Evolutionary conservation across 2,113 vertebrate species (phyloP), one percentile per base, ranked within the genome.

Genomic region (Sus scrofa): DNA sequence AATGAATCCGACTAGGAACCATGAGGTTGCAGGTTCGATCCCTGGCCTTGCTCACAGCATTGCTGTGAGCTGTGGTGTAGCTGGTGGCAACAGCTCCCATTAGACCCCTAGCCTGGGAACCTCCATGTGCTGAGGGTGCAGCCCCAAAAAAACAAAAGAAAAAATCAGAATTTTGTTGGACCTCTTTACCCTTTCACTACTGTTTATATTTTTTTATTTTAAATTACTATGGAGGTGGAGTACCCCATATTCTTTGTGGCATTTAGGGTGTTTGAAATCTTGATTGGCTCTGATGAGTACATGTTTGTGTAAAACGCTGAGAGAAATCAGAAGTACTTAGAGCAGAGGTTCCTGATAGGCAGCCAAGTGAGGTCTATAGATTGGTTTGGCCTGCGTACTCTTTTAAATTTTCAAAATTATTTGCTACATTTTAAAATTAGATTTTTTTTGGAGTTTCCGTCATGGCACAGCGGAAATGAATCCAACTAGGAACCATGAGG

Each of bases 131-230:
- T n/a, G n/a, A n/a, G n/a, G n/a, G n/a, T n/a, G n/a, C n/a, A n/a
- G n/a, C n/a, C n/a, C n/a, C n/a, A n/a, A n/a, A n/a, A n/a, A n/a
- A n/a, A n/a, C n/a, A n/a, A n/a, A n/a, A n/a, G n/a, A n/a, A n/a
- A n/a, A 88, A 91, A n/a, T 34, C 54, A 88, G 77, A 78, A 56
- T 44, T 82, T 56, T 70, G 60, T 63, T 71, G 52, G 10, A 26
- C 30, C 77, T 78, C 34, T 44, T 70, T 26, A 78, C 11, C 7
- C 7, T 93, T 58, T 1, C 5, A 13, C 52, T 89, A 37, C 32
- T 86, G n/a, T 74, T 87, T 60, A n/a, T 32, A 13, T 68, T 86
- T 92, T 77, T 30, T 67, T 74, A 34, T 79, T 89, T 96, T 60
- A 92, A 81, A 26, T 85, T 71, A 71, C 34, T 34, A 1, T 13